Evolutionary conservation across 2,888 invertebrate species (phyloP).

Genomic region (Phalera bucephala): DNA sequence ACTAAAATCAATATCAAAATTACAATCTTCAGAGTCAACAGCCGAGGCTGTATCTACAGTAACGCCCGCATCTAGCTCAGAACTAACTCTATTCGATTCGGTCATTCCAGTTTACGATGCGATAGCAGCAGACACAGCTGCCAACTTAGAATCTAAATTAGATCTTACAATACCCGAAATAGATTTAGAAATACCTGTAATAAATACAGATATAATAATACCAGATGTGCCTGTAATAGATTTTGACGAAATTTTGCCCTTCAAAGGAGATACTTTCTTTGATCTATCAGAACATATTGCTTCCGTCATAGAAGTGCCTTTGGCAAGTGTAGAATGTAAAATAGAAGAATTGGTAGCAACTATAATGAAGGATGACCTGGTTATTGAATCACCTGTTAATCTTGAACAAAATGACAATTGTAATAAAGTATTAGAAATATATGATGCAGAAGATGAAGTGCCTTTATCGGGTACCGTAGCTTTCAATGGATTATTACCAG

Average conservation of each 20-base stretch:
- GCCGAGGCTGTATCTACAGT: neutral
- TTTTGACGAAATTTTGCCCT: no score
- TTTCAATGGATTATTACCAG: constrained; percentile 22
- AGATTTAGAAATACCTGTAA: neutral
- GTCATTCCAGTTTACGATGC: no score
- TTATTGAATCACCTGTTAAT: neutral
- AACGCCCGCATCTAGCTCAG: no score
- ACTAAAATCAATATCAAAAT: no score
- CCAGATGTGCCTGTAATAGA: neutral
- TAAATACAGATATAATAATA: neutral
- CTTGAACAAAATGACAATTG: neutral
- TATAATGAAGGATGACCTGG: neutral
- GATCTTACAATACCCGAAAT: no score
- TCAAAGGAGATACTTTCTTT: no score
- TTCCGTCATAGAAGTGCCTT: neutral
- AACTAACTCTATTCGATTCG: no score
- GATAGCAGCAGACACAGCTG: no score
- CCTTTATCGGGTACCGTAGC: constrained; percentile 2
- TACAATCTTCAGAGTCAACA: no score
- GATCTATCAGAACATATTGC: neutral
- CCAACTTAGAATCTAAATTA: no score
- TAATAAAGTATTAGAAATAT: neutral
- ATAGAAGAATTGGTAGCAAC: neutral
- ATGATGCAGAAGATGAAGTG: neutral
- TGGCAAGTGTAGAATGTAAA: neutral